These are phyloP conservation scores for Chrysopa pallens DNA, from an alignment of 1,140 invertebrate species.

Conservation along the genomic window DNA sequence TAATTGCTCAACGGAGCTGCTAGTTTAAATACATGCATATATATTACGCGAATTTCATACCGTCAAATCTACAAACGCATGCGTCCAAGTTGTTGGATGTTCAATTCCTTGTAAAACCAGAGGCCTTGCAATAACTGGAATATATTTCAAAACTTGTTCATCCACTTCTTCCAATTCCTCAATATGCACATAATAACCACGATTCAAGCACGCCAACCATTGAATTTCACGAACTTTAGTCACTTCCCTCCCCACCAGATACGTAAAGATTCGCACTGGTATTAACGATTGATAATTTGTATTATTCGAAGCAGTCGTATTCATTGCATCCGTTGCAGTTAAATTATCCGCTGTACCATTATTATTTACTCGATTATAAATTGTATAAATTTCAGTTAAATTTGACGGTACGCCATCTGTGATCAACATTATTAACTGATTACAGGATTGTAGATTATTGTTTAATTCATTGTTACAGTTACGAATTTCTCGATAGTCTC, in stretches of 20 bases:
- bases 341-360: too few relatives aligned
- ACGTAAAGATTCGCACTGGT: constrained; percentile 90
- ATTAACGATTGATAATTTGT: constrained; percentile 48
- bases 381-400: constrained; percentile 64
- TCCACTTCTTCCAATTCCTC: constrained; percentile 83
- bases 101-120: constrained; percentile 56
- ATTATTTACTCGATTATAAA: too few relatives aligned
- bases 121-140: constrained; percentile 74
- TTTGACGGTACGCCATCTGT: constrained; percentile 93
- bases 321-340: too few relatives aligned
- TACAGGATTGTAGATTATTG: constrained; percentile 42
- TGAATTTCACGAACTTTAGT: constrained; percentile 79
- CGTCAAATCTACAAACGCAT: constrained; percentile 68
- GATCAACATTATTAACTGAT: constrained; percentile 97
- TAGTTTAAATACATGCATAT: too few relatives aligned
- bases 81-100: constrained; percentile 77
- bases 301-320: constrained; percentile 38
- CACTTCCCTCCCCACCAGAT: constrained; percentile 89
- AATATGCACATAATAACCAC: constrained; percentile 86
- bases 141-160: constrained; percentile 84
- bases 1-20: too few relatives aligned
- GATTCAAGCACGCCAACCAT: constrained; percentile 91
- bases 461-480: constrained; percentile 32
- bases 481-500: constrained; percentile 35
- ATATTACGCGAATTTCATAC: constrained; percentile 33